Evolutionary conservation across 1,140 invertebrate species (phyloP), one percentile per base, ranked within the genome.

Genomic region (Battus philenor): DNA sequence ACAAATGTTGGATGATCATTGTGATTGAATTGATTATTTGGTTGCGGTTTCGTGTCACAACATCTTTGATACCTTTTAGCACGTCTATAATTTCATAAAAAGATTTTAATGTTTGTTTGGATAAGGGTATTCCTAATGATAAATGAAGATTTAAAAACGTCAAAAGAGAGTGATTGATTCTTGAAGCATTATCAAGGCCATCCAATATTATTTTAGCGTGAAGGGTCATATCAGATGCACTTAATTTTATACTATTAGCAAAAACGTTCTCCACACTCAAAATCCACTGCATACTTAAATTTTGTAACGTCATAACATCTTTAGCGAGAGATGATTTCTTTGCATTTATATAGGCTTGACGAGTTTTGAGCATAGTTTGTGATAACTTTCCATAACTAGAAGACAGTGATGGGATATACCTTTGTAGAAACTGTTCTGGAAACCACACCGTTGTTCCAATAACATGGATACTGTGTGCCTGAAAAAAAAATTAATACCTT

Each of bases 71-170:
- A 8, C 90, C 89, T 84, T 96, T 96, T 4, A 97, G 81, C 6
- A 95, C 80, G 79, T 97, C 95, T 18, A 96, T 88, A 6, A 97
- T 82, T 68, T 91, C 89, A 84, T 95, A 97, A 16, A 98, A 79
- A 9, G 89, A 88, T 24, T 93, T 86, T 2, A 96, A 90, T 22
- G 91, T 89, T 13, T 90, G 91, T 74, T 95, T 94, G 1, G 91
- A 91, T 83, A 98, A 91, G 9, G 95, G 92, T 65, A 91, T 90
- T 26, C 90, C 88, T 20, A 95, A 85, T 6, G 88, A 85, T 1
- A 93, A 89, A 75, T 97, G 95, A 24, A 97, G 82, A 86, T 95
- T 97, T 43, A 95, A 92, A n/a, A 96, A 79, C 43, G 87, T 90
- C 20, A 87, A 88, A 5, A 92, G 73, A 17, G 87, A 86, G 70